Base-by-base conservation (phyloP, 2,888 invertebrate genomes). In the Isotomurus palustris region DNA sequence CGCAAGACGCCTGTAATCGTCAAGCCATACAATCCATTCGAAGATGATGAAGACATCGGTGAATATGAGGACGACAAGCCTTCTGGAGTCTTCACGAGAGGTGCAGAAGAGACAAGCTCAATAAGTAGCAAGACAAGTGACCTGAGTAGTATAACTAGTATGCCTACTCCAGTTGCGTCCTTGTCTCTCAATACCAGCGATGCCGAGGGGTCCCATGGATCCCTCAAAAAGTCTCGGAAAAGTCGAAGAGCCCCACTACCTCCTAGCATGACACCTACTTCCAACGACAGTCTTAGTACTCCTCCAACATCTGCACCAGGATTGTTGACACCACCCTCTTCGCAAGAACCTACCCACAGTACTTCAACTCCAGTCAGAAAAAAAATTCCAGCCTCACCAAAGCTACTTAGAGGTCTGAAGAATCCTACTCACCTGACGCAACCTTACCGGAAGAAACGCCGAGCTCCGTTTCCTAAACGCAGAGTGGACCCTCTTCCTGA, bases 361-460 rank as follows among this genome's bases (percentile, higher is more conserved):
- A 21, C 56, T 10, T 55, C 58, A 36, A 24, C 50, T 45, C 57
- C 57, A 2, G 17, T 50, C 10, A 61, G 62, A 29, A 66, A 66
- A 56, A 12, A 63, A 2, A 69, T 69, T 50, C 67, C 67, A 22
- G 67, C 61, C 1, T 62, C 67, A 24, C 67, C 69, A 14, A 60
- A 68, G 35, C 57, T 66, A 21, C 50, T 66, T 14, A 67, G 65
- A 54, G 66, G 62, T 2, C 53, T 69, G 5, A 64, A 64, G 21
- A 63, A 53, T 44, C 49, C 47, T 5, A 6, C 3, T 12, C 12
- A 5, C n/a, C 17, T 14, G 57, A 17, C 48, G 45, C 10, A 61
- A 63, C 36, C 35, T 56, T 58, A 63, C 22, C 83, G 69, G 77
- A 82, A 67, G 81, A 79, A 67, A 76, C 79, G 36, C 77, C 79